Evolutionary conservation across 1,140 invertebrate species (phyloP), one percentile per base, ranked within the genome.

Genomic region (Limonius californicus): DNA sequence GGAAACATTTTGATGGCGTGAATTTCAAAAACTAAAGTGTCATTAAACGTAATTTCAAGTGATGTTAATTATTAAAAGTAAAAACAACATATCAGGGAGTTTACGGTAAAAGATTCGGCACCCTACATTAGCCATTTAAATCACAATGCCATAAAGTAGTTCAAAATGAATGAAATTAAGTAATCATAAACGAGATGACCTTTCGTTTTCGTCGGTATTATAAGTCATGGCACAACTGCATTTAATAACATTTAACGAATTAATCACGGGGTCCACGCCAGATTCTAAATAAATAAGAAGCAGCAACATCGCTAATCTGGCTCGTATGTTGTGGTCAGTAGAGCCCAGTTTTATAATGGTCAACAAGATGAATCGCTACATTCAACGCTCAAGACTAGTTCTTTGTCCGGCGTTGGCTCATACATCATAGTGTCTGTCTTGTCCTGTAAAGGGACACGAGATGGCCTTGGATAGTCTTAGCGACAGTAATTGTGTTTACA

Each of bases 291-390:
- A 50, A 50, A 19, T 18, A 50, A 39, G 35, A 50, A 7, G 16
- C 15, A 50, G 2, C 19, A 19, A 21, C 6, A 18, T 50, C 2
- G 9, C 7, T 50, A 50, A 50, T 19, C 20, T 19, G 1, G 45
- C 45, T 50, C 45, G 20, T 50, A 50, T 50, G 20, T 50, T 21
- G 45, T 50, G 45, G 16, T 21, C 16, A 50, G 45, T 21, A 50
- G 35, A 19, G 45, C n/a, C 14, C 19, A 50, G 16, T 50, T 50
- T 18, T 50, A 50, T 19, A 50, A 50, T 50, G 45, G 45, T 50
- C 45, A 50, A 50, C 7, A 50, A 50, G 45, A 50, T 50, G 45
- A 50, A 50, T 50, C 45, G 20, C 45, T 50, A 50, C 45, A 50
- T 50, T 50, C 45, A 50, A 50, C 16, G 45, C 45, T 50, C 9